Evolutionary conservation across 2,113 vertebrate species (phyloP), one percentile per base, ranked within the genome.

Genomic region (Jaculus jaculus): DNA sequence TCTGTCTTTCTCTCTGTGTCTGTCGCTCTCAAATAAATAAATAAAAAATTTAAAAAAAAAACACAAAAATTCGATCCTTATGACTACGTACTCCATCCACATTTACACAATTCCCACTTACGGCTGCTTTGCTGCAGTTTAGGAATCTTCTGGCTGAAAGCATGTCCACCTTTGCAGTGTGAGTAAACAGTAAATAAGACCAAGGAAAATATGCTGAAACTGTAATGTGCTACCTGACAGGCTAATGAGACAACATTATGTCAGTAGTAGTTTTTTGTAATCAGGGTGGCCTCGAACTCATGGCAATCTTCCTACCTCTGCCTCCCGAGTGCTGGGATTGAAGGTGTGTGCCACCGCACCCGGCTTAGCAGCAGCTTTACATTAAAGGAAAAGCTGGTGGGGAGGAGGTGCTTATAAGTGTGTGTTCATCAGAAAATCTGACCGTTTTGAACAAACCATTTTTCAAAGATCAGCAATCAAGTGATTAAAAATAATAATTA

Each of bases 401-500:
- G 17, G 58, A 83, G 21, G 24, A 32, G 47, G 30, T 91, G 42
- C 18, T 47, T 47, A 47, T 6, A 47, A 47, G 42, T 66, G 24
- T 71, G 34, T 80, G 24, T 84, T 72, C 75, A 71, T 68, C 4
- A 54, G 63, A 51, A 92, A 80, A 90, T 84, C 30, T 79, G 34
- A 18, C 30, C 86, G 9, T 79, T 42, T 61, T 78, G 23, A 58
- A 23, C 61, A 89, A 20, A 89, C 34, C 65, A 84, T 85, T 96
- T 77, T 78, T 83, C 63, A 84, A 86, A 94, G 21, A n/a, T 47
- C 60, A 47, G 87, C 75, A 68, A 92, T 92, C 24, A 92, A 5
- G 90, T 69, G n/a, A 83, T 83, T 79, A 90, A 74, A 58, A 93
- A n/a, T 88, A 94, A 92, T 82, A 65, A 68, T 90, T 81, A 71